Percentiles rank a stretch among this genome's conserved stretches.
Conservation (phyloP, 2,113 vertebrate species). For the Notechis scutatus region DNA sequence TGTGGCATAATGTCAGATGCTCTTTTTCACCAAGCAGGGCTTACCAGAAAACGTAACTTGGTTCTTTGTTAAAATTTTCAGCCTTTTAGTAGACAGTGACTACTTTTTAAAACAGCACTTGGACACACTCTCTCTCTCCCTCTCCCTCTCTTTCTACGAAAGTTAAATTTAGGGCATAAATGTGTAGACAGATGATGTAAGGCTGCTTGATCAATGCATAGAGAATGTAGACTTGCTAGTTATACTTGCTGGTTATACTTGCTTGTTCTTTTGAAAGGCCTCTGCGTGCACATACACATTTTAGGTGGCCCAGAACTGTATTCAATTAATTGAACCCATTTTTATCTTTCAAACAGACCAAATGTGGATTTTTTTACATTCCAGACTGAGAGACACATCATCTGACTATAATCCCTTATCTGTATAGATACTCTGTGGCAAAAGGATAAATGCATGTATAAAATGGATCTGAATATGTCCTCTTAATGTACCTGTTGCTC, state of each 20-base stretch:
- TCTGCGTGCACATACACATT: background rate
- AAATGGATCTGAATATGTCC: background rate
- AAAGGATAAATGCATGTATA: background rate
- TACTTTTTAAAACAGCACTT: background rate
- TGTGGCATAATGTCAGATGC: slow-evolving; percentile 19
- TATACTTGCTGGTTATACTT: background rate
- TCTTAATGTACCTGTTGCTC: background rate
- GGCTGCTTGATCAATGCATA: background rate
- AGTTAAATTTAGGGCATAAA: background rate
- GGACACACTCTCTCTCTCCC: background rate
- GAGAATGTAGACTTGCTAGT: background rate
- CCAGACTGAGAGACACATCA: background rate
- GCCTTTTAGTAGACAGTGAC: background rate
- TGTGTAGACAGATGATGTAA: background rate
- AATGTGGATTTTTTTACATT: background rate
- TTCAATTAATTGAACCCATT: background rate
- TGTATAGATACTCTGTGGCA: background rate
- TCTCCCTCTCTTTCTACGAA: background rate
- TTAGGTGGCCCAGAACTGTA: background rate
- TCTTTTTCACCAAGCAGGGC: slow-evolving; percentile 10
- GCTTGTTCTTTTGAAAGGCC: background rate
- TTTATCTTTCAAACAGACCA: background rate
- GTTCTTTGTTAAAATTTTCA: background rate
- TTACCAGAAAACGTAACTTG: background rate
- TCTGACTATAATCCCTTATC: background rate